Conservation (phyloP, 1,140 invertebrate species). For the Camponotus floridanus region DNA sequence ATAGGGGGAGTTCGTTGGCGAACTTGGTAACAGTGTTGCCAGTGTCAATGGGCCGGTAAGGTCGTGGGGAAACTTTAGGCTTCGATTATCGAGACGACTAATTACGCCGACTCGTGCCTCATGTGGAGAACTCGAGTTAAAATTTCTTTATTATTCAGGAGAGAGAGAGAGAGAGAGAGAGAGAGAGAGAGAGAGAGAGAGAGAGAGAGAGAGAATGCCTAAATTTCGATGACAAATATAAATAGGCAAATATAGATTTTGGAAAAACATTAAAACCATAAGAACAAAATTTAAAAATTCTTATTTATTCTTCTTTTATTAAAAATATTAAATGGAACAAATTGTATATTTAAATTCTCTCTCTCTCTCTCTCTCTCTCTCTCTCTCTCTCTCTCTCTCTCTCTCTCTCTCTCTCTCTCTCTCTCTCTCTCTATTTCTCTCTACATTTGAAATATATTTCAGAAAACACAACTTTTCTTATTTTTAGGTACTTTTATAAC, state of each 20-base stretch:
- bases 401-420: neutral
- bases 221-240: neutral
- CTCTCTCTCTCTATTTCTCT: neutral
- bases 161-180: no score
- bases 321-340: neutral
- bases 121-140: constrained; percentile 11
- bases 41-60: constrained; percentile 70
- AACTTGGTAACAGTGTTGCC: constrained; percentile 57
- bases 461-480: neutral
- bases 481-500: neutral
- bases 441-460: neutral
- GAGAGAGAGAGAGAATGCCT: no score
- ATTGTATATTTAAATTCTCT: neutral
- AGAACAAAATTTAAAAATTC: neutral
- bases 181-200: no score
- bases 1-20: constrained; percentile 31
- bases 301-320: neutral
- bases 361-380: neutral
- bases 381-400: neutral
- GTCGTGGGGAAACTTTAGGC: constrained; percentile 63
- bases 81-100: constrained; percentile 68
- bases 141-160: constrained; percentile 1
- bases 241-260: neutral
- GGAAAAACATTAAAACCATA: no score
- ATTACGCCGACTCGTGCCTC: constrained; percentile 56